phyloP scores from a whole-genome alignment of 35 echinoderm and acorn worm genomes.

The Lytechinus pictus region DNA sequence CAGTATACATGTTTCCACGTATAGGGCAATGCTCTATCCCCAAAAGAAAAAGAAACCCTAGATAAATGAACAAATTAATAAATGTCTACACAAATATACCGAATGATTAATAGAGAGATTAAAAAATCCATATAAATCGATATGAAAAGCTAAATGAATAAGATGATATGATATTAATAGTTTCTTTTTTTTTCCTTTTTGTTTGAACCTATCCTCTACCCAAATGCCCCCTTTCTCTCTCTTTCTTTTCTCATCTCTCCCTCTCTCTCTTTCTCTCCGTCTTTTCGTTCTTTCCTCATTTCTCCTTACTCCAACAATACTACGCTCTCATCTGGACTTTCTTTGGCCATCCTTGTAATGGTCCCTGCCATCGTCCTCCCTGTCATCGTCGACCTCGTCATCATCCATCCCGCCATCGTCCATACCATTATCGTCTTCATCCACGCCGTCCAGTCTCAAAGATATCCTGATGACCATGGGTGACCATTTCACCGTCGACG shows the following conservation, averaged over 20 bases:
- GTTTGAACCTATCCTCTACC: neutral
- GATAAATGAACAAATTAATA: too few species aligned
- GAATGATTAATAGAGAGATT: too few species aligned
- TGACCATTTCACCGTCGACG: slow-evolving; percentile 81
- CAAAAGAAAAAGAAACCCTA: too few species aligned
- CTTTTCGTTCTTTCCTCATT: neutral
- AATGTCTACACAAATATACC: too few species aligned
- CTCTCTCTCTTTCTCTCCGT: neutral
- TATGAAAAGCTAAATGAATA: too few species aligned
- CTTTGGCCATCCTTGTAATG: neutral
- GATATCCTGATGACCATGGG: slow-evolving; percentile 79
- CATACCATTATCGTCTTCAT: too few species aligned
- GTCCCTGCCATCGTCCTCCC: neutral
- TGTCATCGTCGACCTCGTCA: too few species aligned
- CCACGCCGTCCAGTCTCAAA: slow-evolving; percentile 62
- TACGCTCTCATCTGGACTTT: neutral
- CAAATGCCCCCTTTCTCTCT: neutral
- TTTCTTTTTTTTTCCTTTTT: neutral
- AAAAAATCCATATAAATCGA: too few species aligned
- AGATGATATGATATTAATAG: too few species aligned
- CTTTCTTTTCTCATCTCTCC: neutral
- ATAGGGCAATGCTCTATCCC: too few species aligned
- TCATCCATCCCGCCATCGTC: too few species aligned
- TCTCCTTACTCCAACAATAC: neutral
- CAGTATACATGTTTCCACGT: too few species aligned